Base-by-base conservation (phyloP, 2,113 vertebrate genomes). In the Erpornis zantholeuca region DNA sequence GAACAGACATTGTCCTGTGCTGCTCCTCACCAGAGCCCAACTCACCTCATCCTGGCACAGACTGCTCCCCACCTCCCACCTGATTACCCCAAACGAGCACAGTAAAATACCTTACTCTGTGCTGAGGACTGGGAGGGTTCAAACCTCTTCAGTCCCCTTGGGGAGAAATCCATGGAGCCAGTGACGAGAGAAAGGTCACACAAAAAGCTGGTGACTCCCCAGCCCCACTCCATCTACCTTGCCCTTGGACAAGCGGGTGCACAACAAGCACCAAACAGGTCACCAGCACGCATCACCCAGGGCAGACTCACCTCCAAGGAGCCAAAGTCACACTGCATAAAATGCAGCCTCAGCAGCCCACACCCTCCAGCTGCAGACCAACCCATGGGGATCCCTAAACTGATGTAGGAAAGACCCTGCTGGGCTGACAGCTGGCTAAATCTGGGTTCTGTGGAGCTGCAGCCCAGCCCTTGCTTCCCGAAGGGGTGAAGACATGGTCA, bases 31-130 rank as follows among this genome's bases (percentile, higher is more conserved):
- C 15, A 83, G n/a, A 57, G 49, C 20, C n/a, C 35, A 77, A 3
- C 13, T 75, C 7, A 1, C 8, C 10, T 38, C 0, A 0, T 59
- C 38, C n/a, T 31, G 1, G 35, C 56, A 73, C 11, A 57, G 50
- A 65, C 33, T 38, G 57, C 49, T 76, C 33, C 19, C 10, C 49
- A 28, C 28, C 5, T 79, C 75, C 52, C 2, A 0, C 7, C 15
- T 44, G 20, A 56, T 27, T 33, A 50, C 12, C 22, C 4, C 20
- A 68, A 73, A 61, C 3, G 12, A 53, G 31, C n/a, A 56, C 1
- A 0, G 50, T 33, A 88, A 88, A 83, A 73, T 29, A 66, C 19
- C 27, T 36, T 24, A 35, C 35, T 28, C n/a, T 52, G 25, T 13
- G 5, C 27, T 35, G 13, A 47, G 27, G 44, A 78, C 31, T 79